phyloP scores from a whole-genome alignment of 2,113 vertebrate genomes.

The Cyphomyrus discorhynchus region DNA sequence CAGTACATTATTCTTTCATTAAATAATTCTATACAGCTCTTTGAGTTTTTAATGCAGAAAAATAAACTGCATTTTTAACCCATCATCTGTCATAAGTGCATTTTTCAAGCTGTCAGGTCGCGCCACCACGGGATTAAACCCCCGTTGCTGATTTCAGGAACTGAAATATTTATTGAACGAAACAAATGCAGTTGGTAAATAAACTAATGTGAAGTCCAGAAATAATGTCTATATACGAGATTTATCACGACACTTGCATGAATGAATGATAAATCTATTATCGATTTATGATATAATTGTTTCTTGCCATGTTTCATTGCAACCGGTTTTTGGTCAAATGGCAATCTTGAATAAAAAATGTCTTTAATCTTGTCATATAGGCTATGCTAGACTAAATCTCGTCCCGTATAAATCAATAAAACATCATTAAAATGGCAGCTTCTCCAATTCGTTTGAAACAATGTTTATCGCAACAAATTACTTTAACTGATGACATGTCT shows the following conservation, averaged over 20 bases:
- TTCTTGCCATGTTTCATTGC: neutral
- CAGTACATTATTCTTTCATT: neutral
- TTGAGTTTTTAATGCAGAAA: neutral
- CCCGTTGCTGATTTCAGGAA: neutral
- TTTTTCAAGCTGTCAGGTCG: slow-evolving; percentile 3
- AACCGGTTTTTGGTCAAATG: neutral
- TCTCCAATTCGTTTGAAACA: neutral
- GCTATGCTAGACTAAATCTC: neutral
- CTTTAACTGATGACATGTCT: neutral
- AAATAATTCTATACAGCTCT: neutral
- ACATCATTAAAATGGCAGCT: neutral
- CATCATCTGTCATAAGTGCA: neutral
- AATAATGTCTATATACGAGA: neutral
- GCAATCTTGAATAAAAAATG: neutral
- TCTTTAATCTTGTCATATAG: neutral
- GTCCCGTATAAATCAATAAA: neutral
- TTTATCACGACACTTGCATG: neutral
- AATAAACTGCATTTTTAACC: neutral
- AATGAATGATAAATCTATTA: neutral
- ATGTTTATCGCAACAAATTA: neutral
- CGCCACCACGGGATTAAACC: neutral
- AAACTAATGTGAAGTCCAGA: neutral
- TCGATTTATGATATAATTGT: neutral
- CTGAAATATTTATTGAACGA: neutral
- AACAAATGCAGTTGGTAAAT: neutral